These are phyloP conservation scores for Cyprinus carpio DNA, from an alignment of 2,113 vertebrate species.

Conservation along the genomic window DNA sequence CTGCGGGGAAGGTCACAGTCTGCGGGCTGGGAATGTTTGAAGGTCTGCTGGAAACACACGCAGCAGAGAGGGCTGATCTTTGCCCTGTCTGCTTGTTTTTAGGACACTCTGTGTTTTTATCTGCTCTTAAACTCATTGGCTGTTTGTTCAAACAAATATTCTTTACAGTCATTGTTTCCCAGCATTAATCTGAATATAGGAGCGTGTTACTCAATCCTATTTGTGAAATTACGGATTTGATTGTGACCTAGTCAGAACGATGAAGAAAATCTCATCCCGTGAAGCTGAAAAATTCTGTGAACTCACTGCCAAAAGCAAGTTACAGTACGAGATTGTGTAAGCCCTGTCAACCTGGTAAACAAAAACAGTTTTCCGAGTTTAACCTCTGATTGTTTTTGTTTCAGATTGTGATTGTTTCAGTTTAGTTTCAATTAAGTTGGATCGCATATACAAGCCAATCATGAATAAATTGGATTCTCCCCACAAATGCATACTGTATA, in stretches of 20 bases:
- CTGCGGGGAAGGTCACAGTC: conserved; percentile 69
- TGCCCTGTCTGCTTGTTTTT: conserved; percentile 37
- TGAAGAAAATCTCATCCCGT: not conserved
- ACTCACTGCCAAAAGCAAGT: not conserved
- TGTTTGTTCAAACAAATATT: conserved; percentile 1
- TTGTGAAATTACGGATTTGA: not conserved
- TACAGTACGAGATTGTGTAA: not conserved
- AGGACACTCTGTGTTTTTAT: not conserved
- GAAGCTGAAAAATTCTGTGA: not conserved
- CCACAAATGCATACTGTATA: not conserved
- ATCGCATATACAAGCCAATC: not conserved
- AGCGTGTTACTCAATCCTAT: not conserved
- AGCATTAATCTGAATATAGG: not conserved
- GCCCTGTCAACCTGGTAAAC: not conserved
- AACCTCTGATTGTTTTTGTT: not conserved
- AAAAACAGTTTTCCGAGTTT: not conserved
- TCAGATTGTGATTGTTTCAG: not conserved
- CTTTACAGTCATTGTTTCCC: not conserved
- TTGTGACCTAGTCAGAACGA: not conserved
- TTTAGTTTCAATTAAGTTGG: not conserved
- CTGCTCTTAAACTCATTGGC: not conserved
- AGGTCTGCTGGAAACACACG: conserved; percentile 58
- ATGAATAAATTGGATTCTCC: not conserved
- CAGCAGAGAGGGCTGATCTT: conserved; percentile 37
- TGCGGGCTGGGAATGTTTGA: conserved; percentile 64